These are phyloP conservation scores for Scylla paramamosain DNA, from an alignment of 1,140 invertebrate genomes.

Conservation along the genomic window DNA sequence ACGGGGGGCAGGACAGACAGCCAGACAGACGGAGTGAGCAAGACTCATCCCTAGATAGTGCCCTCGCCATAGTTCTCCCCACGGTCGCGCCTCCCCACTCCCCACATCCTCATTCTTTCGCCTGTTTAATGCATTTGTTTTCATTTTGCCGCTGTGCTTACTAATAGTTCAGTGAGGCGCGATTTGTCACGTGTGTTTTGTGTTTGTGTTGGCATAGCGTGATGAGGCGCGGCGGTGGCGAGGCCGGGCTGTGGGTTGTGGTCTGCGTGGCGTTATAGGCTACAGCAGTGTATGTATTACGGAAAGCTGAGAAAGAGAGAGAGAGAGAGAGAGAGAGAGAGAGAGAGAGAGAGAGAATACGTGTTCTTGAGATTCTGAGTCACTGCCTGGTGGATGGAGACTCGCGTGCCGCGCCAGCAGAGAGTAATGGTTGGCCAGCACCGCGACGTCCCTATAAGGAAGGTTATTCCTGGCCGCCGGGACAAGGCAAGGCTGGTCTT, in stretches of 20 bases:
- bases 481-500: not conserved
- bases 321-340: too few species aligned
- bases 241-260: too few species aligned
- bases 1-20: not conserved
- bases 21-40: not conserved
- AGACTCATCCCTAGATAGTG: not conserved
- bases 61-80: not conserved
- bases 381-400: not conserved
- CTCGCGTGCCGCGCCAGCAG: not conserved
- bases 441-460: not conserved
- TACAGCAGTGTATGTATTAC: not conserved
- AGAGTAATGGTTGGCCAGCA: not conserved
- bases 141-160: not conserved
- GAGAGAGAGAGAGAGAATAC: too few species aligned
- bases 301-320: not conserved
- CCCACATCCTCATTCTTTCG: constrained; percentile 3
- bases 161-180: not conserved
- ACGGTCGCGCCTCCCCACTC: not conserved
- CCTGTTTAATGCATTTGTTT: constrained; percentile 5
- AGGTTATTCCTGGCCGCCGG: not conserved
- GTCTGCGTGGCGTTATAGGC: too few species aligned
- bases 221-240: not conserved
- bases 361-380: too few species aligned
- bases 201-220: not conserved
- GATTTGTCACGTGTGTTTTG: constrained; percentile 1